phyloP scores from a whole-genome alignment of 2,888 invertebrate species.

The Venusia cambrica region DNA sequence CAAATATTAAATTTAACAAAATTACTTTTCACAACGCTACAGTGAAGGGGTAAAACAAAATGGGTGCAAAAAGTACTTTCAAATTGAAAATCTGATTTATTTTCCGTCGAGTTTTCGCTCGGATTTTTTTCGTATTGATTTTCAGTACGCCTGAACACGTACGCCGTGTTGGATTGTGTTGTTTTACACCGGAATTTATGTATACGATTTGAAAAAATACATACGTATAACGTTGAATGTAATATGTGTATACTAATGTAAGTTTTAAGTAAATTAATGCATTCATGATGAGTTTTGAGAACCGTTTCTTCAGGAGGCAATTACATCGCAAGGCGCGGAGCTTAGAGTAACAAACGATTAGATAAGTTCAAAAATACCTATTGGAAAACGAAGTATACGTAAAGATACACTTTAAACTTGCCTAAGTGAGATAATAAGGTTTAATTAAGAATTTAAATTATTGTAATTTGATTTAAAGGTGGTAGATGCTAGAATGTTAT shows the following conservation, averaged over 20 bases:
- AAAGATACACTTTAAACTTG: constrained; percentile 79
- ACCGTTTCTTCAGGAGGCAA: constrained; percentile 35
- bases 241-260: constrained; percentile 79
- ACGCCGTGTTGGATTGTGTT: constrained; percentile 64
- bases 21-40: constrained; percentile 55
- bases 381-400: constrained; percentile 80
- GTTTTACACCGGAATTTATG: constrained; percentile 77
- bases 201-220: constrained; percentile 75
- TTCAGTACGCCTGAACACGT: constrained; percentile 46
- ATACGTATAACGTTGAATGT: constrained; percentile 80
- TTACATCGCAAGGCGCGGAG: constrained; percentile 42
- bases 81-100: constrained; percentile 32
- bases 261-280: constrained; percentile 62
- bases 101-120: constrained; percentile 24
- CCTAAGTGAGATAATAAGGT: constrained; percentile 80
- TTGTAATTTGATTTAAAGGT: constrained; percentile 74
- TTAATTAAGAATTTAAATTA: constrained; percentile 77
- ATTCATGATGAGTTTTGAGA: constrained; percentile 41
- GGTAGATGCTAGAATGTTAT: constrained; percentile 74
- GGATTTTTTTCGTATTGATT: constrained; percentile 39
- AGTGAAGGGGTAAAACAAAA: constrained; percentile 75
- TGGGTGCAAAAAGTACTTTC: constrained; percentile 58
- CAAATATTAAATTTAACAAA: constrained; percentile 35
- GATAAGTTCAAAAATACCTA: constrained; percentile 64
- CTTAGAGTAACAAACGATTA: constrained; percentile 64